Base-by-base conservation (phyloP, 2,113 vertebrate genomes). In the Thamnaconus septentrionalis region DNA sequence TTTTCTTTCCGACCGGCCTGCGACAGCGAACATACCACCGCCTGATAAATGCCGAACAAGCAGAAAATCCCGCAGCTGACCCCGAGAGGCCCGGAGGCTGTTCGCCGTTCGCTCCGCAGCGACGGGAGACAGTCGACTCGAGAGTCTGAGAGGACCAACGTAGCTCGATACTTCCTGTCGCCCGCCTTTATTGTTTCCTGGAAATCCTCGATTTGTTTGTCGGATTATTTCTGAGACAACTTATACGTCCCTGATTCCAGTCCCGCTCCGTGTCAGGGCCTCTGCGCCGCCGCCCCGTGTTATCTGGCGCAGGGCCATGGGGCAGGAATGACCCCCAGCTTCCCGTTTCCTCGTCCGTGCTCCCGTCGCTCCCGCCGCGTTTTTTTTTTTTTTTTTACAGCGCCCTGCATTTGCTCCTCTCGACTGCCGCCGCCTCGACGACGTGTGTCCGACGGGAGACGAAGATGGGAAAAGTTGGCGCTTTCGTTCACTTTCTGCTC, bases 301-400 rank as follows among this genome's bases (percentile, higher is more conserved):
- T 78, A 79, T 85, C 76, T 71, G n/a, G 3, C 18, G 1, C 45
- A 56, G 67, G 89, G 88, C 55, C 88, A 69, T 53, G 65, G 11
- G 60, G 72, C 89, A 91, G 89, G 64, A 63, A 72, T 75, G 73
- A 85, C 86, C 88, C 60, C 0, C 18, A 31, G 3, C 48, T 86
- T 90, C 86, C 86, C 81, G 84, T 82, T 90, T 90, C 79, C 84
- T 79, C 50, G 8, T 64, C 67, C 56, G 51, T 1, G 44, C 18
- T 31, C 18, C 18, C 18, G 18, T 31, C 18, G 18, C 18, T 40
- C 41, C 4, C 61, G 6, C 56, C 45, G 4, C 39, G 12, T 64
- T 64, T 4, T 44, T 39, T 54, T 11, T 11, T 31, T 31, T 31
- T 31, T 31, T 31, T 31, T 31, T 31, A 31, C 18, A 31, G 18